Base-by-base conservation (phyloP, 2,797 vertebrate genomes). In the Ptychobarbus kaznakovi region DNA sequence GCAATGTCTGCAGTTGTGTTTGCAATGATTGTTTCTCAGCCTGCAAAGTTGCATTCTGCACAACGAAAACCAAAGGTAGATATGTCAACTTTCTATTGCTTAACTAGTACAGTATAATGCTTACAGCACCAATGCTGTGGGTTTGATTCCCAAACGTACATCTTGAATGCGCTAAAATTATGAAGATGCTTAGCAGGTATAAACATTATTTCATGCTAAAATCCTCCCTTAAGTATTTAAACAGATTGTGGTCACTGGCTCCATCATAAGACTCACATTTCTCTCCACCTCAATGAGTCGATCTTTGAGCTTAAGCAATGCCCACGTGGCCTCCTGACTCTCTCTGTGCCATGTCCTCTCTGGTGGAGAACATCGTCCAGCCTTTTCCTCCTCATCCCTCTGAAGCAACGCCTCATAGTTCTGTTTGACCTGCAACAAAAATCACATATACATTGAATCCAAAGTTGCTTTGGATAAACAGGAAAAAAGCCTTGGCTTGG, bases 281-380 rank as follows among this genome's bases (percentile, higher is more conserved):
- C 98, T 96, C 91, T 99, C 98, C 87, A 99, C 96, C 93, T 99
- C 98, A n/a, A n/a, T n/a, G n/a, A n/a, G n/a, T n/a, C n/a, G n/a
- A n/a, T n/a, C n/a, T n/a, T n/a, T n/a, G n/a, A n/a, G n/a, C n/a
- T n/a, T n/a, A n/a, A n/a, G n/a, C n/a, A n/a, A n/a, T 76, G 98
- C 98, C 90, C 97, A n/a, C 22, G 98, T 99, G 6, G 97, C 95
- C 92, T 99, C 98, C 4, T n/a, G n/a, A 84, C 95, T 99, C 90
- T 99, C 98, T 65, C 97, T 96, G 86, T 98, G 98, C 98, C 98
- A 99, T 90, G 95, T 40, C 94, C 95, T 94, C 94, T 93, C 81
- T 80, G 96, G 94, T 86, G 96, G 96, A 32, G 96, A 97, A 85
- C 95, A 97, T 88, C 97, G 97, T 87, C n/a, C n/a, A 95, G 96